Evolutionary conservation across 2,888 invertebrate genomes (phyloP), one percentile per base, ranked within the genome.

Genomic region (Drosophila suboccidentalis): DNA sequence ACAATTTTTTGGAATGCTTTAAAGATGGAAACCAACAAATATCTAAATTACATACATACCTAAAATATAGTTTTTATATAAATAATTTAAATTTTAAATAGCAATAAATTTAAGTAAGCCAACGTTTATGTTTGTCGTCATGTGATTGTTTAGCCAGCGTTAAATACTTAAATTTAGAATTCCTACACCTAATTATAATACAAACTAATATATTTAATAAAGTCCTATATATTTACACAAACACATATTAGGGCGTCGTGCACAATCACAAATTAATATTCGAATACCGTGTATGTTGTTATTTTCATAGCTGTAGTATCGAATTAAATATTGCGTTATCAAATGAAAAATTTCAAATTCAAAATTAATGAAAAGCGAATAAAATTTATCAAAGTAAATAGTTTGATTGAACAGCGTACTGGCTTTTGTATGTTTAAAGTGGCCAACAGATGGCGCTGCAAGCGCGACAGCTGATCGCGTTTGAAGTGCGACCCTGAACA

Each of bases 1-100:
- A 75, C 72, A 86, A 83, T 78, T 73, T 59, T 77, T 75, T 68
- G 64, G 78, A 76, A 77, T 68, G 73, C 70, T 86, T 79, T 66
- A 72, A 29, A 50, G 64, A 41, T 26, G 19, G 17, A 38, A 36
- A 61, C 71, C 57, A 59, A 78, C 60, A 71, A 68, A 65, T 64
- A 62, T 71, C 57, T 58, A 65, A 76, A 73, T 67, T 67, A n/a
- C n/a, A n/a, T n/a, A n/a, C n/a, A n/a, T n/a, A 77, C n/a, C 51
- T 65, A 70, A 70, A 50, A 58, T 61, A 67, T 80, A 79, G 80
- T 65, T 66, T 65, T 51, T 32, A 62, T 71, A 75, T 47, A 69
- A 26, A 39, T 34, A 70, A 63, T 65, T 51, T 34, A 50, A 50
- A 50, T 59, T 61, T 46, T 4, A 78, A 78, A 53, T 73, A 85